Base-by-base conservation (phyloP, 1,140 invertebrate species). In the Drosophila saltans region DNA sequence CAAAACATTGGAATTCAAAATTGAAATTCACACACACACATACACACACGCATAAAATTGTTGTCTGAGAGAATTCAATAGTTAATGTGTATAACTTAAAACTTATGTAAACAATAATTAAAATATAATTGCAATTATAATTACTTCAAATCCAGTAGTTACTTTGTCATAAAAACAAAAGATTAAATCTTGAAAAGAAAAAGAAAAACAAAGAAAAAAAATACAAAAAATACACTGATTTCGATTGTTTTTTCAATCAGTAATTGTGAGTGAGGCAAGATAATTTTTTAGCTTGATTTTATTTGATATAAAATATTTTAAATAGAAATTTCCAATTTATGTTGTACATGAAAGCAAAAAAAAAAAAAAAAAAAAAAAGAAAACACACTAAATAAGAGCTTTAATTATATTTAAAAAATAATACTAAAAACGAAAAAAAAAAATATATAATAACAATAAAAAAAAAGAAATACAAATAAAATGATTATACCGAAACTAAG, bases 391-490 rank as follows among this genome's bases (percentile, higher is more conserved):
- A 90, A 89, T 89, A 89, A 89, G 84, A 89, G 84, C 84, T 89
- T 89, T 89, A 89, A 89, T 89, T 89, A 89, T 89, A 89, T 84
- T 85, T 89, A 90, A 89, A 89, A 62, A 88, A 86, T 88, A 79
- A 84, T 84, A 80, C 76, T 69, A 52, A 74, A 66, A 88, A 85
- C 41, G 72, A 75, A 75, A 16, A 16, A 16, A 16, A 16, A 16
- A 16, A 16, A n/a, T n/a, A n/a, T 16, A 16, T 79, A 69, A 79
- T 61, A 64, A 73, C 6, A 36, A 36, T 36, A 36, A 36, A 36
- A 7, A 36, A 36, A 36, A 36, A 0, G 4, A 21, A 48, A 24
- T 24, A 16, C 21, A 48, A 48, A 48, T 21, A 26, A 52, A 52
- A 52, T 26, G 21, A 52, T 52, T 52, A 52, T 52, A 52, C 45